Conservation (phyloP, 23 tunicate genomes). For the Diplosoma virens region DNA sequence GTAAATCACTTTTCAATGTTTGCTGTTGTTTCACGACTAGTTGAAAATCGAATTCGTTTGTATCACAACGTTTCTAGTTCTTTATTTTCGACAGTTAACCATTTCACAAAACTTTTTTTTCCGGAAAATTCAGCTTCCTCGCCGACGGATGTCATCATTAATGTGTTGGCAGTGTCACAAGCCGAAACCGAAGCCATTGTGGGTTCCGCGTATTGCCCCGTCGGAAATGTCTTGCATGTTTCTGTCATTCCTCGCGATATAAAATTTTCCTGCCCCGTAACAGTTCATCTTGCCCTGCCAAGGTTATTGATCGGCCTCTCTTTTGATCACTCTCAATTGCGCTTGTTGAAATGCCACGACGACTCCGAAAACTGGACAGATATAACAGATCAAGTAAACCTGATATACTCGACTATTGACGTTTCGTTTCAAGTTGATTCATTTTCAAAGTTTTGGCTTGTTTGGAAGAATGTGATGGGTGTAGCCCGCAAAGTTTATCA, state of each 20-base stretch:
- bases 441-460: conserved; percentile 67
- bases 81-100: conserved; percentile 37
- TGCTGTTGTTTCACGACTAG: conserved; percentile 45
- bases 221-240: conserved; percentile 57
- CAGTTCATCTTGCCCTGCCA: conserved; percentile 65
- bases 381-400: conserved; percentile 38
- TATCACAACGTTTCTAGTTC: background rate
- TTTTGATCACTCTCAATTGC: conserved; percentile 37
- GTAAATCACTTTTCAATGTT: conserved; percentile 41
- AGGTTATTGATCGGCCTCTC: conserved; percentile 48
- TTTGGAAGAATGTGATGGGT: conserved; percentile 50
- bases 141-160: conserved; percentile 37
- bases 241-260: conserved; percentile 32
- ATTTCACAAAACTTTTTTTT: conserved; percentile 40
- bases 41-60: conserved; percentile 13
- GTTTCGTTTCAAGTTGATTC: conserved; percentile 60
- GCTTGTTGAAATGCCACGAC: conserved; percentile 44
- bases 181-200: conserved; percentile 30
- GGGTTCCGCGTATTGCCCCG: conserved; percentile 2
- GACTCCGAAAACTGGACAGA: conserved; percentile 64
- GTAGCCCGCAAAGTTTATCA: conserved; percentile 59
- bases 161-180: conserved; percentile 41
- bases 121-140: conserved; percentile 27
- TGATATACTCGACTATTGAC: conserved; percentile 40
- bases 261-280: conserved; percentile 45